Base-by-base conservation (phyloP, 2,797 vertebrate genomes). In the Odontamblyopus lacepedii region DNA sequence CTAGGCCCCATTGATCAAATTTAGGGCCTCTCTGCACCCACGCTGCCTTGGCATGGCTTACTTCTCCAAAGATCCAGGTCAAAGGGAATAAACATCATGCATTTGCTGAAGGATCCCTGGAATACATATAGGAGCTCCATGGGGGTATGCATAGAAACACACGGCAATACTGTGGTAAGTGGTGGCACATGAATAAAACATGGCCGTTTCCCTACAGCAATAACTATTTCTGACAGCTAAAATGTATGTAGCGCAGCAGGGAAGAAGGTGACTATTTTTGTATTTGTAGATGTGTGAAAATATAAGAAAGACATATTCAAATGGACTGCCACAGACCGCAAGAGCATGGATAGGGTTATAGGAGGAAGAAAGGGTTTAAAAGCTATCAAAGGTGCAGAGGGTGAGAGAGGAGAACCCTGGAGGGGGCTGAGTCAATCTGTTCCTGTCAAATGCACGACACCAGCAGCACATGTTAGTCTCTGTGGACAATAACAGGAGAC, bases 1-100 rank as follows among this genome's bases (percentile, higher is more conserved):
- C 73, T n/a, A 71, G 80, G 81, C 70, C 78, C 73, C 87, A 84
- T 75, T 90, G 86, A 87, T 91, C 89, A 89, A 90, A 85, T 76
- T 63, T 59, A 35, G 74, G 74, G 77, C 74, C 77, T 81, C 78
- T n/a, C 35, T 16, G 69, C 67, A 64, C 63, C 16, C 50, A 73
- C 70, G 82, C 63, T 78, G 70, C 68, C 66, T 81, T 83, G 79
- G 74, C 79, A 56, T 60, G 13, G 26, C 26, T 57, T 62, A 64
- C 55, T 75, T 70, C 71, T 72, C 62, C 5, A 6, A 63, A 66
- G 53, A 69, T 64, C 69, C 27, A 44, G n/a, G 71, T 56, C 55
- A 38, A 65, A 65, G 41, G 66, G 57, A 69, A 61, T 11, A 73
- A 56, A 70, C 5, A 56, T 59, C 68, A 63, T 55, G 60, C 50